phyloP scores from a whole-genome alignment of 2,888 invertebrate species.

The Acleris emargana region DNA sequence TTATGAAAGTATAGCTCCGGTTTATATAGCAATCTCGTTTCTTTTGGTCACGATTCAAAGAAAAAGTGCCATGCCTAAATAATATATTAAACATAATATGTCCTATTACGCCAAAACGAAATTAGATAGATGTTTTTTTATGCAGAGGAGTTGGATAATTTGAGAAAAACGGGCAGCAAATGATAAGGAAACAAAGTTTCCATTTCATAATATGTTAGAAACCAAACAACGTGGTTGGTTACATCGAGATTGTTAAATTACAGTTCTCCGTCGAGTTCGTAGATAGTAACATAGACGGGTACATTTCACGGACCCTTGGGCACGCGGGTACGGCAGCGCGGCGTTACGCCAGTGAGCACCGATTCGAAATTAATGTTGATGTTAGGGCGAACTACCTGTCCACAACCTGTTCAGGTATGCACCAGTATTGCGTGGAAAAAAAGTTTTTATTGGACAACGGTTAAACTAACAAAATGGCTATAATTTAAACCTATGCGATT shows the following conservation, averaged over 20 bases:
- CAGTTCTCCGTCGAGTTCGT: conserved; percentile 10
- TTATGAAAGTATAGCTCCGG: background rate
- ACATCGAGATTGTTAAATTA: conserved; percentile 23
- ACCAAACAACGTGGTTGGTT: conserved; percentile 11
- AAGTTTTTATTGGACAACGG: background rate
- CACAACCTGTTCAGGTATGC: conserved; percentile 51
- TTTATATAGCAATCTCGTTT: background rate
- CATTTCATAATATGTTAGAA: conserved; percentile 16
- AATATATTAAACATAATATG: background rate
- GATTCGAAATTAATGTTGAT: conserved; percentile 58
- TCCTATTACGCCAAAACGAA: too few relatives aligned
- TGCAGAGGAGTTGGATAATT: too few relatives aligned
- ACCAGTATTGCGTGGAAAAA: conserved; percentile 27
- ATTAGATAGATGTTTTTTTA: too few relatives aligned
- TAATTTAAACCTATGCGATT: background rate
- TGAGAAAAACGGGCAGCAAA: too few relatives aligned
- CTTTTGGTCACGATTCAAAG: background rate
- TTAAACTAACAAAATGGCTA: too few relatives aligned
- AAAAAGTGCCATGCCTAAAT: too few relatives aligned
- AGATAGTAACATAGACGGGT: conserved; percentile 40
- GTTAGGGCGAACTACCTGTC: conserved; percentile 60
- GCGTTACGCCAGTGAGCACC: conserved; percentile 61
- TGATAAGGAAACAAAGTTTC: conserved; percentile 9
- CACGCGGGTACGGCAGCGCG: conserved; percentile 47
- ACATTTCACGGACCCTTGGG: conserved; percentile 75